A percentile compares a stretch with the other conserved stretches of the same genome.
These are phyloP conservation scores for Hoplias malabaricus DNA, from an alignment of 2,113 vertebrate genomes.

Conservation along the genomic window DNA sequence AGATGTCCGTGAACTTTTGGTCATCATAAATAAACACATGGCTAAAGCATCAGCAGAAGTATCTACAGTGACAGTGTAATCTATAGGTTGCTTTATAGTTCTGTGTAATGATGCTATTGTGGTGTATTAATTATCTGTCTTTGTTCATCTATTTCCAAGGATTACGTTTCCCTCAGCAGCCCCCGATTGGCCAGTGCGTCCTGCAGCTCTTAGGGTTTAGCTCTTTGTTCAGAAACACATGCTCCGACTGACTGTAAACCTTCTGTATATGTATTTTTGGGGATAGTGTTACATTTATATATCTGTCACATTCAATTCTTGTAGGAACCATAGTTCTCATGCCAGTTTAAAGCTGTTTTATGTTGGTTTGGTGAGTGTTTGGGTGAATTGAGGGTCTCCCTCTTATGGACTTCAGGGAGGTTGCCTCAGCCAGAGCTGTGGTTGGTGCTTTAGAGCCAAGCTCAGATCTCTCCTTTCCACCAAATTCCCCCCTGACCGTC, in stretches of 20 bases:
- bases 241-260: neutral
- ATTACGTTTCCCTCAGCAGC: neutral
- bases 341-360: neutral
- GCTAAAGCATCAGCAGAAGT: no score
- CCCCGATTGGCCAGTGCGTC: neutral
- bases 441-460: slow-evolving; percentile 1
- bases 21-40: no score
- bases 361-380: neutral
- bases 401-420: neutral
- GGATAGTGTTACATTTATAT: neutral
- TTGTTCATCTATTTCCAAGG: neutral
- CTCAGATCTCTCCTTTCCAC: slow-evolving; percentile 14
- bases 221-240: neutral
- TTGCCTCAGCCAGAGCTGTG: neutral
- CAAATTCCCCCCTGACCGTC: slow-evolving; percentile 3
- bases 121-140: neutral
- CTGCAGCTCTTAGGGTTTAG: neutral
- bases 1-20: no score
- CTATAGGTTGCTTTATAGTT: no score
- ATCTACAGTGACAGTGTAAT: no score
- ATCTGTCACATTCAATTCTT: neutral
- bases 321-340: neutral
- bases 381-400: neutral
- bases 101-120: neutral
- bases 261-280: neutral